Evolutionary conservation across 2,888 invertebrate species (phyloP), one percentile per base, ranked within the genome.

Genomic region (Drosophila koepferae): DNA sequence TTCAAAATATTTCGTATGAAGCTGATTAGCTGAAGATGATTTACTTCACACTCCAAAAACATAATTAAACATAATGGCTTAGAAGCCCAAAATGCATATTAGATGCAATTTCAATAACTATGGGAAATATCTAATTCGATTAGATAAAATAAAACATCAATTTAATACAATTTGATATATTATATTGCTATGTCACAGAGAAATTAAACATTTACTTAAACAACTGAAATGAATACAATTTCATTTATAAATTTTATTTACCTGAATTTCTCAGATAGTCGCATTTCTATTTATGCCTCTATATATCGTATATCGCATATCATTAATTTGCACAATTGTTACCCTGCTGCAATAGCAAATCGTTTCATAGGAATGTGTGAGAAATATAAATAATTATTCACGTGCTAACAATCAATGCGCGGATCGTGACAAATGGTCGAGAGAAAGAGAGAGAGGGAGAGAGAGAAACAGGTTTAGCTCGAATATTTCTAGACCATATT

Each of bases 391-490:
- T 44, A 64, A 65, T 78, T 74, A 55, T 51, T 58, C 51, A 72
- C 56, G 63, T 61, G 61, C 20, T 38, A n/a, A 55, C 40, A 62
- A 67, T 20, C 58, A 49, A 59, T 79, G 54, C 59, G 43, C 58
- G 36, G 61, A 59, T 66, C 53, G 41, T 63, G 49, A 48, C 55
- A 48, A 36, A 62, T 31, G 38, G 28, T n/a, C 41, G 49, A 34
- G 54, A 14, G 41, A 62, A 77, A 20, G 20, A 20, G 20, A 20
- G 49, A 34, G 54, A 77, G 77, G n/a, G 54, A 63, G 49, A 34
- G 54, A 77, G 77, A 20, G 54, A 63, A 63, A 72, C 77, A 20
- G 49, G 72, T 59, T 77, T 55, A 41, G 41, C 41, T 46, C 28
- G 18, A 40, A 23, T 10, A 46, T 48, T 28, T n/a, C 12, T 23